phyloP scores from a whole-genome alignment of 2,113 vertebrate species.

The Calidris pugnax region DNA sequence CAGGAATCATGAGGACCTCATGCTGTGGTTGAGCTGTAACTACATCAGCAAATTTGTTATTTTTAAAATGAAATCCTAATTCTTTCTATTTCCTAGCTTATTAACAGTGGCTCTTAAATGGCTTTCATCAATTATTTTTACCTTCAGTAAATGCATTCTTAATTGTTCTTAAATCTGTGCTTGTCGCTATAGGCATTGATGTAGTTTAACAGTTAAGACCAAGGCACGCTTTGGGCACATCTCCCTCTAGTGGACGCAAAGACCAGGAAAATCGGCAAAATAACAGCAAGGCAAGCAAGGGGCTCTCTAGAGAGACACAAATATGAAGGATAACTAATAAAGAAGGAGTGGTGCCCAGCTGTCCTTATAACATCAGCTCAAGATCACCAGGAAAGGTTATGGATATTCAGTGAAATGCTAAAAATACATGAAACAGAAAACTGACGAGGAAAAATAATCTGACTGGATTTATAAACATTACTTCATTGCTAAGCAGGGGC shows the following conservation, averaged over 20 bases:
- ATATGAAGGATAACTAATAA: not conserved
- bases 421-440: not conserved
- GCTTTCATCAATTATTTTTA: not conserved
- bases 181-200: not conserved
- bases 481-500: not conserved
- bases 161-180: not conserved
- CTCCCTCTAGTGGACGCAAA: constrained; percentile 28
- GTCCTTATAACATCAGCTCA: not conserved
- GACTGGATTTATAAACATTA: not conserved
- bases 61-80: not conserved
- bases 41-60: not conserved
- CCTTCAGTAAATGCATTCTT: not conserved
- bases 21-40: not conserved
- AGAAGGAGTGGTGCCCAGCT: not conserved
- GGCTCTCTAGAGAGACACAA: not conserved
- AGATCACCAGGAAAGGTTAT: not conserved
- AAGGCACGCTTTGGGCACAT: not conserved
- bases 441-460: not conserved
- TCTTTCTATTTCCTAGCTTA: not conserved
- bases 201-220: not conserved
- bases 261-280: not conserved
- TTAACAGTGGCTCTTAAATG: not conserved
- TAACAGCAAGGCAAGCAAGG: too few relatives aligned
- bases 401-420: not conserved
- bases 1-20: not conserved